Percentiles rank a stretch among this genome's conserved stretches.
Conservation (phyloP, 1,140 invertebrate genomes). For the Phymorhynchus buccinoides region DNA sequence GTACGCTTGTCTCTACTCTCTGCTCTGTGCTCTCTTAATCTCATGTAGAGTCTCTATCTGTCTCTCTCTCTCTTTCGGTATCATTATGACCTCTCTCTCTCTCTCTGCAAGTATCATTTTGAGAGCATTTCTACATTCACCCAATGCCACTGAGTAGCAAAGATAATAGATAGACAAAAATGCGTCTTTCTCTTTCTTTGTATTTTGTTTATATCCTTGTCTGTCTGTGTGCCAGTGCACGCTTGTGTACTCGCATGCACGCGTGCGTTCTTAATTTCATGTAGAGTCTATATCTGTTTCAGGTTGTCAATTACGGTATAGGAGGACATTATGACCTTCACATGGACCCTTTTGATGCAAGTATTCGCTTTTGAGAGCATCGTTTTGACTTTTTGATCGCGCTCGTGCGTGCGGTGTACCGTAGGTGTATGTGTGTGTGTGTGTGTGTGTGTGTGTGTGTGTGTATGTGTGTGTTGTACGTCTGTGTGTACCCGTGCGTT, state of each 20-base stretch:
- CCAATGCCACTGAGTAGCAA: no score
- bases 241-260: background rate
- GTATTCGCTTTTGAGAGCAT: background rate
- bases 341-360: conserved; percentile 40
- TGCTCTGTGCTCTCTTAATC: no score
- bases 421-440: background rate
- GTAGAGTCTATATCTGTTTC: background rate
- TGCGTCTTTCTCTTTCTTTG: no score
- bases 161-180: no score
- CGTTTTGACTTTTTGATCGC: background rate
- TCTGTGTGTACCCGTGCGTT: background rate
- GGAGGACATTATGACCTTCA: conserved; percentile 41
- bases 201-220: background rate
- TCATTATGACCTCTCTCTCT: no score
- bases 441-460: no score
- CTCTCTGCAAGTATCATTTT: no score
- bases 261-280: background rate
- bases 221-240: background rate
- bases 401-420: background rate
- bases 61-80: no score
- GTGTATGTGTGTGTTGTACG: background rate
- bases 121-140: no score
- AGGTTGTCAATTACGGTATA: conserved; percentile 43
- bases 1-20: no score
- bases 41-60: no score